phyloP scores from a whole-genome alignment of 2,113 vertebrate species.

The Larimichthys polyactis region DNA sequence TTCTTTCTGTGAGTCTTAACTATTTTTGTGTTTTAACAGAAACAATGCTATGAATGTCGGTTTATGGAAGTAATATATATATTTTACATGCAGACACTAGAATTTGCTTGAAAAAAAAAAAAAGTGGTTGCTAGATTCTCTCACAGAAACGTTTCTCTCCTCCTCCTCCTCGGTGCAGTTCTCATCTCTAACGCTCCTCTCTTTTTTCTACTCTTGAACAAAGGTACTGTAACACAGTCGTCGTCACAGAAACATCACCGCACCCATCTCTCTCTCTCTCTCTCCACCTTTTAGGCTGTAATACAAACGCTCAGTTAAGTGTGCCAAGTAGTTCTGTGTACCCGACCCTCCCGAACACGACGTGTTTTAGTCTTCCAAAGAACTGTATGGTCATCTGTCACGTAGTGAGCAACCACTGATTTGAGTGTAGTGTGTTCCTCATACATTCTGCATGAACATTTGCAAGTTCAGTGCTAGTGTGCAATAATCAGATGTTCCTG shows the following conservation, averaged over 20 bases:
- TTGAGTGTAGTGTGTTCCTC: slow-evolving; percentile 63
- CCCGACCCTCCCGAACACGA: slow-evolving; percentile 36
- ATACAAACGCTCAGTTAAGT: slow-evolving; percentile 32
- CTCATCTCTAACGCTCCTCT: slow-evolving; percentile 40
- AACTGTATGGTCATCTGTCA: slow-evolving; percentile 61
- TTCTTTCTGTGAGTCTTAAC: slow-evolving; percentile 63
- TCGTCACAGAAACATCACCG: slow-evolving; percentile 14
- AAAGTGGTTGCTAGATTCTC: slow-evolving; percentile 44
- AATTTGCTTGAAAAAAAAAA: slow-evolving; percentile 48
- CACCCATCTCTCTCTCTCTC: slow-evolving; percentile 27
- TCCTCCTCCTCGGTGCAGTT: slow-evolving; percentile 49
- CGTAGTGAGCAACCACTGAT: slow-evolving; percentile 63
- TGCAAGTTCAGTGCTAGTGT: slow-evolving; percentile 82
- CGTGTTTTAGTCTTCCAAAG: slow-evolving; percentile 82
- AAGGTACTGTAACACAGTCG: slow-evolving; percentile 50
- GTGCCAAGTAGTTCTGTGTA: slow-evolving; percentile 53
- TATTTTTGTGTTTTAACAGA: slow-evolving; percentile 80
- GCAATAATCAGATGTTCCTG: slow-evolving; percentile 77
- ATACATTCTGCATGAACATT: slow-evolving; percentile 79
- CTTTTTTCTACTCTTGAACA: slow-evolving; percentile 51
- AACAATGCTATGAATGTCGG: slow-evolving; percentile 75
- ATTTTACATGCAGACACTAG: slow-evolving; percentile 54
- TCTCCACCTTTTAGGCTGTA: slow-evolving; percentile 23
- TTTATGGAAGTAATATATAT: slow-evolving; percentile 64
- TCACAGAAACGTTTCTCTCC: slow-evolving; percentile 45